phyloP scores from a whole-genome alignment of 2,113 vertebrate species.

The Muntiacus muntjak region DNA sequence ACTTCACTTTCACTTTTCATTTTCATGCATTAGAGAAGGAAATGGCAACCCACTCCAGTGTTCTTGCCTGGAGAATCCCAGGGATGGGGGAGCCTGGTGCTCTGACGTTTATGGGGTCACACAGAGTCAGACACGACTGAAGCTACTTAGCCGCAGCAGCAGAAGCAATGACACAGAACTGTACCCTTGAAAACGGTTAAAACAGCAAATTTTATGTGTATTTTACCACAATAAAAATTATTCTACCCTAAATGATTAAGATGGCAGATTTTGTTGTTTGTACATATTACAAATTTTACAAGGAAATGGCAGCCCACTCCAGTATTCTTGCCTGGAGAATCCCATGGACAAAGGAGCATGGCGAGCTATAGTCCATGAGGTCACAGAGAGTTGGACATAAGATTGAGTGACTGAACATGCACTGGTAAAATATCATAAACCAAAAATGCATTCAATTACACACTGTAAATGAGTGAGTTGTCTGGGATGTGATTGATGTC shows the following conservation, averaged over 20 bases:
- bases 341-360: neutral
- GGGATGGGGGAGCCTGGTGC: no score
- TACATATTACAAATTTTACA: neutral
- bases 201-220: neutral
- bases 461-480: neutral
- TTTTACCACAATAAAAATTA: neutral
- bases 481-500: neutral
- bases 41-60: no score
- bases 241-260: neutral
- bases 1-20: no score
- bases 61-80: no score
- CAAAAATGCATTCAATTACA: neutral
- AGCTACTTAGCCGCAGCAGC: no score
- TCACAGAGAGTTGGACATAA: neutral
- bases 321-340: neutral
- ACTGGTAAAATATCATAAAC: neutral
- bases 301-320: neutral
- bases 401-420: neutral
- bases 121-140: no score
- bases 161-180: neutral
- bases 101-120: no score
- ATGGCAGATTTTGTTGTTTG: neutral
- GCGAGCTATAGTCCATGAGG: neutral
- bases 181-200: neutral
- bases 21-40: no score